These are phyloP conservation scores for Lacanobia oleracea DNA, from an alignment of 2,888 invertebrate species.

Conservation along the genomic window DNA sequence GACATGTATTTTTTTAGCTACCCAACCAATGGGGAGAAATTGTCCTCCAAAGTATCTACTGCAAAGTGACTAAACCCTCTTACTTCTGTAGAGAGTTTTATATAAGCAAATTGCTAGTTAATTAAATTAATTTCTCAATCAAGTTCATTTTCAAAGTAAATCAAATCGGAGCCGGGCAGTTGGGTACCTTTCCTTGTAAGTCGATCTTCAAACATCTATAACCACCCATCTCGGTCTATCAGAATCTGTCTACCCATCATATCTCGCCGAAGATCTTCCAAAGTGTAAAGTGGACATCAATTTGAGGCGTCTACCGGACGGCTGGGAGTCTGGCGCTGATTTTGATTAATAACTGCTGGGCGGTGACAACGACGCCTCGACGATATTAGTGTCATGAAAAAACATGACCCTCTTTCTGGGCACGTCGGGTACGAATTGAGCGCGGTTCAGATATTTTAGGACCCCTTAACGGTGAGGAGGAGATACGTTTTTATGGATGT, in stretches of 20 bases:
- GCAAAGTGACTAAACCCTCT: too few species aligned
- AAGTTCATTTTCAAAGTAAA: too few species aligned
- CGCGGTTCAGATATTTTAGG: background rate
- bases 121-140: too few species aligned
- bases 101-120: too few species aligned
- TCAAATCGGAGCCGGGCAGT: too few species aligned
- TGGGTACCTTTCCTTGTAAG: too few species aligned
- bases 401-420: background rate
- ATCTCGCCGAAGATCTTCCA: slow-evolving; percentile 12
- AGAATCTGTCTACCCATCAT: background rate
- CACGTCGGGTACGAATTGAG: background rate
- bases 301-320: slow-evolving; percentile 14
- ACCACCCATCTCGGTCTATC: background rate
- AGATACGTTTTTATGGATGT: background rate
- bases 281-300: slow-evolving; percentile 30
- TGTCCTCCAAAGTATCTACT: too few species aligned
- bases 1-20: too few species aligned
- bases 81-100: too few species aligned
- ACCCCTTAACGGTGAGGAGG: background rate
- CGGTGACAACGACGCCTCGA: too few species aligned
- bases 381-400: background rate
- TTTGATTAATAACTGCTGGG: slow-evolving; percentile 32
- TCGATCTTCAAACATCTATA: background rate
- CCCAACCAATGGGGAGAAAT: too few species aligned
- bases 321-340: slow-evolving; percentile 13